Conservation (phyloP, 1,140 invertebrate species). For the Centruroides sculpturatus region DNA sequence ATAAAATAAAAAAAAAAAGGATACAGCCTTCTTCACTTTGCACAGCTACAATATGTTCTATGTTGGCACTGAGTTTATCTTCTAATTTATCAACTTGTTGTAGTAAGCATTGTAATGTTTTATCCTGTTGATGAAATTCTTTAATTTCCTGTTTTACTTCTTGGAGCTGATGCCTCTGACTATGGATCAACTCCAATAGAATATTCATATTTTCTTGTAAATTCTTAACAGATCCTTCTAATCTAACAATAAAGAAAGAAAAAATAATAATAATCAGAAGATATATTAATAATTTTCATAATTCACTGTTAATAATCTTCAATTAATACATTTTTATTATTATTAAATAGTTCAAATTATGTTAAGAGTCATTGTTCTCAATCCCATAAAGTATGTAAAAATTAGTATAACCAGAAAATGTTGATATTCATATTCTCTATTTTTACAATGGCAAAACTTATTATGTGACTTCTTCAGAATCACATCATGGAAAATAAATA, state of each 20-base stretch:
- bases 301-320: no score
- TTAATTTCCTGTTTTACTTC: slow-evolving; percentile 5
- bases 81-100: background rate
- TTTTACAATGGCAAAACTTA: no score
- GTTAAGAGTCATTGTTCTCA: no score
- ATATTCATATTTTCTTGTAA: background rate
- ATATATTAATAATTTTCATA: no score
- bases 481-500: no score
- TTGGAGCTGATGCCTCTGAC: slow-evolving; percentile 4
- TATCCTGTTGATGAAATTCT: slow-evolving; percentile 5
- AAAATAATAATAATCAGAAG: no score
- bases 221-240: background rate
- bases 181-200: background rate
- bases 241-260: background rate
- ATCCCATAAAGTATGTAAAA: no score
- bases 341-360: no score
- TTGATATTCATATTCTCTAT: no score
- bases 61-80: slow-evolving; percentile 16
- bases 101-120: background rate
- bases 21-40: slow-evolving; percentile 4
- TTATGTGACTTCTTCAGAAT: no score
- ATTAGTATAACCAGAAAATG: no score
- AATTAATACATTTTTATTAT: no score
- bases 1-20: background rate
- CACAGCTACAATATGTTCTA: slow-evolving; percentile 21